Conservation (phyloP, 2,113 vertebrate species). For the Pachypanchax playfairii region DNA sequence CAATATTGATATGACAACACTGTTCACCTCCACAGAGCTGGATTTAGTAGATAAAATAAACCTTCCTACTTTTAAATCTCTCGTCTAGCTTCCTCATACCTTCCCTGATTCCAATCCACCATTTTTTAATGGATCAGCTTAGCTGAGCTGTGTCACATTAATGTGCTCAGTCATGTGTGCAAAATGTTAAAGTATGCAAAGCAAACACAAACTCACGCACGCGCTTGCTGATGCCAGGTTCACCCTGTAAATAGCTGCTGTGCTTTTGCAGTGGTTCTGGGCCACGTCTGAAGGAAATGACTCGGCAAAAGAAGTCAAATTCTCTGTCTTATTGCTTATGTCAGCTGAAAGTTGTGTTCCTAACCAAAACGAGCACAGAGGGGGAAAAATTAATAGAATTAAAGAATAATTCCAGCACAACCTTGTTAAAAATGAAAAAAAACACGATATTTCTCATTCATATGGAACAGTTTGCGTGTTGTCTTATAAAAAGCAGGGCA, state of each 20-base stretch:
- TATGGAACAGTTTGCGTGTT: conserved; percentile 13
- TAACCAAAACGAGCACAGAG: conserved; percentile 36
- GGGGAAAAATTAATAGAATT: conserved; percentile 25
- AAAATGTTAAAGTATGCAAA: conserved; percentile 57
- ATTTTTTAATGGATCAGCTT: conserved; percentile 29
- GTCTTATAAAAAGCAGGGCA: conserved; percentile 27
- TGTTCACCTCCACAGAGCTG: conserved; percentile 9
- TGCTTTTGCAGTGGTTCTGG: conserved; percentile 40
- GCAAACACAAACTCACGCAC: conserved; percentile 33
- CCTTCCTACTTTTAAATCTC: conserved; percentile 20
- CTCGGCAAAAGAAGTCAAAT: conserved; percentile 44
- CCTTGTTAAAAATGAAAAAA: conserved; percentile 20
- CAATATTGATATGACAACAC: conserved; percentile 8
- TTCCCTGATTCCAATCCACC: conserved; percentile 21
- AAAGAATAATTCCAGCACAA: conserved; percentile 16
- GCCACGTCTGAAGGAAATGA: conserved; percentile 52
- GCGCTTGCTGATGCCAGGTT: not conserved
- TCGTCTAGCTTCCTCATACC: conserved; percentile 14
- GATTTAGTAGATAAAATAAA: conserved; percentile 36
- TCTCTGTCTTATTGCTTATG: conserved; percentile 65
- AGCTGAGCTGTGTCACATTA: conserved; percentile 20
- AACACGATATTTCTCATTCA: conserved; percentile 3
- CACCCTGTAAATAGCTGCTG: conserved; percentile 48
- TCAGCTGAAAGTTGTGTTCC: conserved; percentile 55
- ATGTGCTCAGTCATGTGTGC: conserved; percentile 60